Percentiles rank a stretch among this genome's conserved stretches.
Evolutionary conservation across 2,113 vertebrate species (phyloP).

Genomic region (Triplophysa dalaica): DNA sequence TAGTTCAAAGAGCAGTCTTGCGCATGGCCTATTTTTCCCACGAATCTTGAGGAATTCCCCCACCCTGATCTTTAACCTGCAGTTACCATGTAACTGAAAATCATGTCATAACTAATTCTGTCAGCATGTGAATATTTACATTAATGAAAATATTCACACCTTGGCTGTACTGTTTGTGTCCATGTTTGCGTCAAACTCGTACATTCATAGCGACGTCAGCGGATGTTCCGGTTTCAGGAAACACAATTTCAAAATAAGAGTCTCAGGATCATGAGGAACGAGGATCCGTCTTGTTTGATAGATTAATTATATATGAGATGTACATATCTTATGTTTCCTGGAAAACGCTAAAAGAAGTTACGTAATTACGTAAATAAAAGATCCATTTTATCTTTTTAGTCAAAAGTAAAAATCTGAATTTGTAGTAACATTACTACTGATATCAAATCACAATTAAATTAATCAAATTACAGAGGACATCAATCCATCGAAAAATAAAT

Average conservation of each 20-base stretch:
- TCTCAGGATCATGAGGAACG: neutral
- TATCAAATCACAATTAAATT: too few relatives aligned
- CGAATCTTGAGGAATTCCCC: neutral
- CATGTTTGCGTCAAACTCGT: conserved; percentile 50
- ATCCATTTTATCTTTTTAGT: too few relatives aligned
- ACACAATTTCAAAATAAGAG: conserved; percentile 39
- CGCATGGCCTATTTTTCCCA: neutral
- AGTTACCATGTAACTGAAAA: neutral
- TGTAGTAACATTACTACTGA: too few relatives aligned
- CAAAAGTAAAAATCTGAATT: too few relatives aligned
- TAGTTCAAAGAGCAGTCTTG: neutral
- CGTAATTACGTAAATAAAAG: too few relatives aligned
- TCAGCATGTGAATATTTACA: neutral
- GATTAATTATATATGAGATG: too few relatives aligned
- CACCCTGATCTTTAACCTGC: neutral
- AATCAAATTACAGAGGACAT: too few relatives aligned
- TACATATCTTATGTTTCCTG: too few relatives aligned
- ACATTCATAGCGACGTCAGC: neutral
- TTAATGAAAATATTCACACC: conserved; percentile 54
- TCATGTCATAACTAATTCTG: neutral
- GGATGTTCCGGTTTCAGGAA: neutral
- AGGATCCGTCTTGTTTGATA: too few relatives aligned
- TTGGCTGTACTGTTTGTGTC: conserved; percentile 54
- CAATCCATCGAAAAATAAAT: too few relatives aligned
- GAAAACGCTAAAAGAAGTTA: too few relatives aligned